Conservation (phyloP, 2,888 invertebrate genomes). For the Philereme vetulata region DNA sequence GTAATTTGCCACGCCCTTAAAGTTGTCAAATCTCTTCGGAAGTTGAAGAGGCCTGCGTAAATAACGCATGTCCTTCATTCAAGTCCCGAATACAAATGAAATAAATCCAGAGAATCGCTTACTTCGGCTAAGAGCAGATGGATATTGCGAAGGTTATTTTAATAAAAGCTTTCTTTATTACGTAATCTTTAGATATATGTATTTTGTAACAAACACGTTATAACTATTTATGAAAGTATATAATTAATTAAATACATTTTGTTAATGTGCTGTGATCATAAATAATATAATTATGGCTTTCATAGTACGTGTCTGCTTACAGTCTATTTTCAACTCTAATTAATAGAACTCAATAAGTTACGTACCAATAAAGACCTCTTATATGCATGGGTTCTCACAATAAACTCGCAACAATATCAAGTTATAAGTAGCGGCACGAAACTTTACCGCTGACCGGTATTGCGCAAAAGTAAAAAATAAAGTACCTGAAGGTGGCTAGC, state of each 20-base stretch:
- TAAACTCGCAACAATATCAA: too few relatives aligned
- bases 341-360: not conserved
- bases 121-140: slow-evolving; percentile 45
- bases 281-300: slow-evolving; percentile 33
- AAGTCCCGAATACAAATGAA: slow-evolving; percentile 59
- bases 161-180: slow-evolving; percentile 19
- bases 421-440: too few relatives aligned
- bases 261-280: too few relatives aligned
- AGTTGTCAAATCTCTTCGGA: slow-evolving; percentile 45
- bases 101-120: slow-evolving; percentile 56
- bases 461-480: too few relatives aligned
- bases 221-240: too few relatives aligned
- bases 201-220: not conserved
- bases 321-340: slow-evolving; percentile 26
- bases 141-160: slow-evolving; percentile 35
- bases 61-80: slow-evolving; percentile 57
- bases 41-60: slow-evolving; percentile 44
- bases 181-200: not conserved
- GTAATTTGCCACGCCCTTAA: slow-evolving; percentile 30
- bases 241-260: too few relatives aligned
- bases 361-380: too few relatives aligned
- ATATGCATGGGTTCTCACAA: too few relatives aligned
- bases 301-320: slow-evolving; percentile 35
- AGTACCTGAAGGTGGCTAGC: too few relatives aligned
- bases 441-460: too few relatives aligned